Percentiles rank a stretch among this genome's conserved stretches.
Evolutionary conservation across 2,888 invertebrate genomes (phyloP).

Genomic region (Miltochrista miniata): DNA sequence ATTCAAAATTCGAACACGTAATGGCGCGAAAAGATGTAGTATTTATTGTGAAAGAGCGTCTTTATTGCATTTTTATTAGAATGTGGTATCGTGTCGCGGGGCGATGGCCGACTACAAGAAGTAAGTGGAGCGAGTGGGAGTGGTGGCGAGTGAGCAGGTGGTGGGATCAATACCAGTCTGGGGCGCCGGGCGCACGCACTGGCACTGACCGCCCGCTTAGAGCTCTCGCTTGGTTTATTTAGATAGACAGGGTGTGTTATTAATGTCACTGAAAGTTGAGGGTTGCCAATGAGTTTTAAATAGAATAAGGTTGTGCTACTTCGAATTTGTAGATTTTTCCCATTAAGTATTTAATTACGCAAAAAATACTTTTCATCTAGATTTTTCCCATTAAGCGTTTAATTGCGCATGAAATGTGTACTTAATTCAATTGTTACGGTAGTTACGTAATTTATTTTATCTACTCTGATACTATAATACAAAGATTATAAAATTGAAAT

Average conservation of each 20-base stretch:
- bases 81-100: conserved; percentile 67
- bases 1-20: conserved; percentile 25
- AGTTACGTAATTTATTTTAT: no score
- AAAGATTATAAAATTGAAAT: no score
- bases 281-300: conserved; percentile 13
- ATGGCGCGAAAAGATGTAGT: conserved; percentile 38
- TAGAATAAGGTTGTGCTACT: background rate
- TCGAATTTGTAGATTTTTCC: background rate
- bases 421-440: no score
- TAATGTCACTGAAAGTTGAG: conserved; percentile 38
- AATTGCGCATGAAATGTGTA: no score
- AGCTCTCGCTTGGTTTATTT: conserved; percentile 61
- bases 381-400: no score
- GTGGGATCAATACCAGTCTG: conserved; percentile 79
- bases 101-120: conserved; percentile 76
- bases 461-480: no score
- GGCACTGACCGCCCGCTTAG: conserved; percentile 74
- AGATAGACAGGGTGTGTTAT: conserved; percentile 54
- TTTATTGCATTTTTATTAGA: conserved; percentile 43
- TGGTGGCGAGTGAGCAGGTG: conserved; percentile 73
- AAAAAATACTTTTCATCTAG: background rate
- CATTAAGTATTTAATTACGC: no score
- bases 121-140: conserved; percentile 68
- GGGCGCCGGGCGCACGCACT: conserved; percentile 81
- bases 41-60: conserved; percentile 41